These are phyloP conservation scores for Neodiprion pinetum DNA, from an alignment of 1,140 invertebrate species.

Conservation along the genomic window DNA sequence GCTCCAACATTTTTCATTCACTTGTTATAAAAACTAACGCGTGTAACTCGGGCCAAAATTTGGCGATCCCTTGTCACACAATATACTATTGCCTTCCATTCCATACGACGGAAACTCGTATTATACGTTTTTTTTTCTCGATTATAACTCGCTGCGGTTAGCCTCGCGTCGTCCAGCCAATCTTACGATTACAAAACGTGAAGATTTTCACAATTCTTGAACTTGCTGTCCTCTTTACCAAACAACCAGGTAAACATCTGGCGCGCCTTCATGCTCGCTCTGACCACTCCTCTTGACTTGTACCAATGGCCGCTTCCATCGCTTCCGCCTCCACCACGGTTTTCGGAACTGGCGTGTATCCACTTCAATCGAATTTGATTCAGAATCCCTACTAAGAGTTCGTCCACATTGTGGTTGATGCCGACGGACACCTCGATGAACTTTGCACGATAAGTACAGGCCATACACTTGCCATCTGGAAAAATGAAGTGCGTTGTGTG, in stretches of 20 bases:
- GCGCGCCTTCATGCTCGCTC: conserved; percentile 86
- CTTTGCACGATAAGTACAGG: conserved; percentile 84
- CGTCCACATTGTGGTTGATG: conserved; percentile 91
- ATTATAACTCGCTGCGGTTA: no score
- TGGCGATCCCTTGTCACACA: no score
- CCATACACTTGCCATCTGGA: conserved; percentile 85
- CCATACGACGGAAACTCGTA: no score
- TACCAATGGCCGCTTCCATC: conserved; percentile 70
- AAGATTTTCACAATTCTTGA: conserved; percentile 90
- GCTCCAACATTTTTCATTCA: no score
- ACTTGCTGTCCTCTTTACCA: conserved; percentile 88
- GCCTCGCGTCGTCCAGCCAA: no score
- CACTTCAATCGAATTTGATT: conserved; percentile 83
- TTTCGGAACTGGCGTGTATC: conserved; percentile 67
- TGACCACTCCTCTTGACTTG: conserved; percentile 80
- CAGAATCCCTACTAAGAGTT: conserved; percentile 81
- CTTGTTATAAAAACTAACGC: no score
- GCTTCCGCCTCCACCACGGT: conserved; percentile 55
- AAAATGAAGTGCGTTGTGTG: conserved; percentile 30
- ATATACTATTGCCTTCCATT: no score
- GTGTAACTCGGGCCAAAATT: no score
- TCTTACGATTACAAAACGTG: conserved; percentile 72
- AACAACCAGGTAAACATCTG: conserved; percentile 91
- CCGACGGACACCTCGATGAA: conserved; percentile 90
- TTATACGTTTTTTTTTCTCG: no score